A percentile compares a stretch with the other conserved stretches of the same genome.
Evolutionary conservation across 2,888 invertebrate species (phyloP).

Genomic region (Acanthopleura granulata): DNA sequence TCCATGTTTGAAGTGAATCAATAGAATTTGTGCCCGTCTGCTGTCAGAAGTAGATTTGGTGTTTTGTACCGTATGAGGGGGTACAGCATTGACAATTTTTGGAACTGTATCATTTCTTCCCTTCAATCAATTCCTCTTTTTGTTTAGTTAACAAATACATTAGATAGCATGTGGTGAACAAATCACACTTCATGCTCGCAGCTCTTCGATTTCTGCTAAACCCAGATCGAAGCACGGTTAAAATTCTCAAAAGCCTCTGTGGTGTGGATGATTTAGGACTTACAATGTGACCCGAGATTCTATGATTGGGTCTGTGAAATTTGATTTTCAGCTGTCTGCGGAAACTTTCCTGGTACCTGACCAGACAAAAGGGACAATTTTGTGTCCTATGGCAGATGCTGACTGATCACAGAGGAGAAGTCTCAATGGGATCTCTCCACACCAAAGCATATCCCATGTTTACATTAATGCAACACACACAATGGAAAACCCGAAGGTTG

Average conservation of each 20-base stretch:
- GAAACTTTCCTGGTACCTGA: background rate
- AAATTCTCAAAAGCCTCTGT: background rate
- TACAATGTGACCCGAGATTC: conserved; percentile 2
- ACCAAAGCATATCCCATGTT: conserved; percentile 12
- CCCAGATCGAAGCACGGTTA: background rate
- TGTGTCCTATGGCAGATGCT: background rate
- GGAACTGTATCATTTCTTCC: conserved; percentile 14
- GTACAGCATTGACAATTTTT: conserved; percentile 9
- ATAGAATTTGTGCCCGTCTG: conserved; percentile 15
- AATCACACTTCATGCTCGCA: conserved; percentile 7
- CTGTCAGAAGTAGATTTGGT: conserved; percentile 6
- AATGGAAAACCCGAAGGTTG: background rate
- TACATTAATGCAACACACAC: conserved; percentile 1
- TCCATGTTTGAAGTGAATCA: conserved; percentile 11
- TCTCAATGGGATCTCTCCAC: background rate
- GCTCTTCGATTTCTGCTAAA: conserved; percentile 9
- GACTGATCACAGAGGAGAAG: background rate
- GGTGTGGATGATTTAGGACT: background rate
- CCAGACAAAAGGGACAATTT: background rate
- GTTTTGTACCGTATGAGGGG: background rate
- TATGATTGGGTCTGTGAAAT: conserved; percentile 10
- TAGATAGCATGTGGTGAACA: conserved; percentile 13
- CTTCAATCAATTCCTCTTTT: conserved; percentile 18
- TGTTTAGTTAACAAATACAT: conserved; percentile 19
- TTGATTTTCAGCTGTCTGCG: conserved; percentile 9